These are phyloP conservation scores for Quadroppia sp. DNA, from an alignment of 2,888 invertebrate species.

Conservation along the genomic window DNA sequence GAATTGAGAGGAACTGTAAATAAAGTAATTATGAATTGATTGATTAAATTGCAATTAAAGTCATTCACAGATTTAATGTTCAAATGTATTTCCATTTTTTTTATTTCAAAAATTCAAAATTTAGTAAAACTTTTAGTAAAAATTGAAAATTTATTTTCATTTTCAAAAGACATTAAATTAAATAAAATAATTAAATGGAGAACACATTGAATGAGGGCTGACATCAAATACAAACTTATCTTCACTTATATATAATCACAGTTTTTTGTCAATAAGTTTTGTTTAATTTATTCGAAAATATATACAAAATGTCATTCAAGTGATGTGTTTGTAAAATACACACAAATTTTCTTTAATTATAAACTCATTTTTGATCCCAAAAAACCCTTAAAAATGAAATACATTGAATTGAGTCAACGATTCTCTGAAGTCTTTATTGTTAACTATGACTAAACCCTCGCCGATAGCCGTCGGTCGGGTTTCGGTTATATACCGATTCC, in stretches of 20 bases:
- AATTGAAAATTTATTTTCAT: too few species aligned
- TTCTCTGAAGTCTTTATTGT: background rate
- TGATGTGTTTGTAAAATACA: too few species aligned
- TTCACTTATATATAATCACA: background rate
- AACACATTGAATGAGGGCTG: background rate
- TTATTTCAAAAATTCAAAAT: too few species aligned
- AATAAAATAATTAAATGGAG: too few species aligned
- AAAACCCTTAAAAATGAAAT: background rate
- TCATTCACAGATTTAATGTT: too few species aligned
- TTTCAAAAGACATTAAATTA: too few species aligned
- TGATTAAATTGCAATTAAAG: too few species aligned
- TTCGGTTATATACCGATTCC: background rate
- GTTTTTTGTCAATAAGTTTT: background rate
- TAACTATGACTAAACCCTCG: background rate
- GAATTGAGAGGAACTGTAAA: too few species aligned
- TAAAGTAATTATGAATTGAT: too few species aligned
- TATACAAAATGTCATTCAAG: slow-evolving; percentile 10
- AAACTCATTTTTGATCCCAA: background rate
- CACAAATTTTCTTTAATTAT: background rate
- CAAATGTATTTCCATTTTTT: too few species aligned
- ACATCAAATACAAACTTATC: too few species aligned
- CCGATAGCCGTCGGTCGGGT: background rate
- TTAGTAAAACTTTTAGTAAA: too few species aligned
- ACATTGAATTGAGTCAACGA: background rate
- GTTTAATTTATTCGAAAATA: background rate